phyloP scores from a whole-genome alignment of 2,797 vertebrate species.

The Malacoraja senta region DNA sequence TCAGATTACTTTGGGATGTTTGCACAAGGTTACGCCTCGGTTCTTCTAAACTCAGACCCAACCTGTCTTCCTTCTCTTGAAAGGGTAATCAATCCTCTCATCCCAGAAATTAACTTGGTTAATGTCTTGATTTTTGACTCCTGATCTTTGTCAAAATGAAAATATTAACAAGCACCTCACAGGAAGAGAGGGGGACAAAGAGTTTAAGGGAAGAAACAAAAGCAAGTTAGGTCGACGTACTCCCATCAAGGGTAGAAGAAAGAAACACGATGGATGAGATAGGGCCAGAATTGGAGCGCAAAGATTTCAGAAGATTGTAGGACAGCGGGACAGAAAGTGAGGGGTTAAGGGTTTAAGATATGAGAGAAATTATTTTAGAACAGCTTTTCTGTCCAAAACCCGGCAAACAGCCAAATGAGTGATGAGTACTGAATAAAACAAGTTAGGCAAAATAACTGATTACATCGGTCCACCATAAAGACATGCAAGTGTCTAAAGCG shows the following conservation, averaged over 20 bases:
- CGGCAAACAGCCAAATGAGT: not conserved
- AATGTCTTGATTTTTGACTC: no score
- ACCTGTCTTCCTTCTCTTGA: no score
- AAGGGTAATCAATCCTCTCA: no score
- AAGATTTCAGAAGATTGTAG: not conserved
- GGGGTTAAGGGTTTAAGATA: not conserved
- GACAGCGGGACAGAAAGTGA: not conserved
- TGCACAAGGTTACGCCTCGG: no score
- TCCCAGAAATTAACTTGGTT: no score
- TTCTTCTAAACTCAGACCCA: no score
- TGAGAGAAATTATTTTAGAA: not conserved
- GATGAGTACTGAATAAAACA: not conserved
- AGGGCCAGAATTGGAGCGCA: not conserved
- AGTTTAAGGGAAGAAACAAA: not conserved
- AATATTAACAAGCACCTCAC: not conserved
- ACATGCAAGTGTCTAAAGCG: not conserved
- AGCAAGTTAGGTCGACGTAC: not conserved
- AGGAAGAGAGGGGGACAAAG: not conserved
- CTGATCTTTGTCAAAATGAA: not conserved
- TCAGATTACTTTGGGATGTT: no score
- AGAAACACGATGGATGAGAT: not conserved
- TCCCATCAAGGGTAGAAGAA: not conserved
- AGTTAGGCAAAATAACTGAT: not conserved
- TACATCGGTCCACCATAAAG: not conserved
- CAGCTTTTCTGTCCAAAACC: not conserved